phyloP scores from a whole-genome alignment of 1,140 invertebrate species.

The Andricus grossulariae region DNA sequence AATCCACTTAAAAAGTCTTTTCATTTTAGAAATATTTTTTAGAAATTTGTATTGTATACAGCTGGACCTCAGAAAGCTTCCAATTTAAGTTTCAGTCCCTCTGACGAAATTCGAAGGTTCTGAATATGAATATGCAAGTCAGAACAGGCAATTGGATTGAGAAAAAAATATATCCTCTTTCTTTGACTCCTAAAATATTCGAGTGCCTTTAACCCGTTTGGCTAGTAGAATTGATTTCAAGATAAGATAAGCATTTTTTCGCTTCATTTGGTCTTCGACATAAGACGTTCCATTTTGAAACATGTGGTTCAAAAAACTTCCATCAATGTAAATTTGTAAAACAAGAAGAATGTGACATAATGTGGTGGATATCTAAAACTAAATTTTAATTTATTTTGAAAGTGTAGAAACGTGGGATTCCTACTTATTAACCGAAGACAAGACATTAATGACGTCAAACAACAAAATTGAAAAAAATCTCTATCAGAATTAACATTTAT shows the following conservation, averaged over 20 bases:
- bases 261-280: constrained; percentile 22
- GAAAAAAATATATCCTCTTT: constrained; percentile 28
- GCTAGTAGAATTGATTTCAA: constrained; percentile 22
- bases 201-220: constrained; percentile 7
- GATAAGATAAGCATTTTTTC: constrained; percentile 30
- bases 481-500: constrained; percentile 3
- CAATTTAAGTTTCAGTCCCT: neutral
- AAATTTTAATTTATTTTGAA: constrained; percentile 17
- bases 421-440: constrained; percentile 12
- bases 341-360: constrained; percentile 30
- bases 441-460: constrained; percentile 18
- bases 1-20: no score
- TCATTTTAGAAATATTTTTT: no score
- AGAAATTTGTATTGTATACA: no score
- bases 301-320: constrained; percentile 25
- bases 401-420: constrained; percentile 11
- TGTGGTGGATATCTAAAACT: constrained; percentile 21
- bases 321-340: constrained; percentile 20
- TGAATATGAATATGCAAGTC: constrained; percentile 27
- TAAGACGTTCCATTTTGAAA: constrained; percentile 22
- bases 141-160: constrained; percentile 21
- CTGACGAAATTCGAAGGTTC: neutral
- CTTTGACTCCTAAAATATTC: constrained; percentile 22
- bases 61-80: no score
- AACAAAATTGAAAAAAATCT: constrained; percentile 24